A percentile compares a stretch with the other conserved stretches of the same genome.
These are phyloP conservation scores for Ceraclea dissimilis DNA, from an alignment of 2,888 invertebrate species.

Conservation along the genomic window DNA sequence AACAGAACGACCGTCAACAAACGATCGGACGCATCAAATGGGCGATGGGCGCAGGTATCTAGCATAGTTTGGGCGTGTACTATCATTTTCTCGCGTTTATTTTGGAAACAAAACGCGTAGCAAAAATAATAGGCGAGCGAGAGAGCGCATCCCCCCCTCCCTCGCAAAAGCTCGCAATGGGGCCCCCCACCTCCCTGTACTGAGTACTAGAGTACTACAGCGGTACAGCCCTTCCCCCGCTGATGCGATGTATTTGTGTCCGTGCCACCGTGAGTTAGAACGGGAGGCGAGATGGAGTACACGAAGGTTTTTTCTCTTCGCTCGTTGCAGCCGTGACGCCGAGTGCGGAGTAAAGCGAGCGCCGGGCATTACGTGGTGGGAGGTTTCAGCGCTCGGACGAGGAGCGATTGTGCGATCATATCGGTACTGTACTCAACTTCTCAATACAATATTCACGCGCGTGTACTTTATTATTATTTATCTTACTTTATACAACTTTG, in stretches of 20 bases:
- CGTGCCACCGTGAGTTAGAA: constrained; percentile 11
- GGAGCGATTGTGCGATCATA: constrained; percentile 7
- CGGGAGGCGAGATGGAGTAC: constrained; percentile 16
- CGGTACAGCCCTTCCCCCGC: constrained; percentile 8
- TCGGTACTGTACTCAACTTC: constrained; percentile 1
- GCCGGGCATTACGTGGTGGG: constrained; percentile 32
- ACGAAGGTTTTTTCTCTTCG: constrained; percentile 21
- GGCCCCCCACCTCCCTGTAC: constrained; percentile 3
- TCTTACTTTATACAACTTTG: not conserved
- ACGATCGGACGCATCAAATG: constrained; percentile 23
- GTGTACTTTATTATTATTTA: not conserved
- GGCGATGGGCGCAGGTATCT: constrained; percentile 20
- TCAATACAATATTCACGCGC: constrained; percentile 1
- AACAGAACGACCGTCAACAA: not conserved
- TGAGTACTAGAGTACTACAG: not conserved
- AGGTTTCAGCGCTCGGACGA: constrained; percentile 20
- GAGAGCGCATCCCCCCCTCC: constrained; percentile 24
- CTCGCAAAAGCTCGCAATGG: not conserved
- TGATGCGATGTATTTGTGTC: constrained; percentile 14
- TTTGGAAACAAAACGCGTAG: constrained; percentile 23
- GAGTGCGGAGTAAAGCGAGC: constrained; percentile 30
- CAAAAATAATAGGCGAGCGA: constrained; percentile 24
- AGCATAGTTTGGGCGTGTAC: constrained; percentile 25
- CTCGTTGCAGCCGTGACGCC: constrained; percentile 23
- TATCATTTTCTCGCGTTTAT: constrained; percentile 22